phyloP scores from a whole-genome alignment of 2,797 vertebrate genomes.

The Sebastolobus altivelis region DNA sequence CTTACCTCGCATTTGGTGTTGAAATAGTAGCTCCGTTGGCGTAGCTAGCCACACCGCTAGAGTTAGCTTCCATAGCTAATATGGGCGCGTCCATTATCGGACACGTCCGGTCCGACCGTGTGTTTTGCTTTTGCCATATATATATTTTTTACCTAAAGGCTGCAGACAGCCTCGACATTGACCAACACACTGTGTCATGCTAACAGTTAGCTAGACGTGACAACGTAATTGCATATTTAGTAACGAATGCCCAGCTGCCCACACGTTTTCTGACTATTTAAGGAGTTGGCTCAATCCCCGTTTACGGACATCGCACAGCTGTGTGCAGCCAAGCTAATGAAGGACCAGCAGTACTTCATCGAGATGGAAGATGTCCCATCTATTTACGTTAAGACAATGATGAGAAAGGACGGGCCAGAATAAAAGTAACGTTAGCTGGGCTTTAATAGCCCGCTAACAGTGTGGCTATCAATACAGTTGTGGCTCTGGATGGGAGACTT shows the following conservation, averaged over 20 bases:
- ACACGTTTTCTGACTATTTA: neutral
- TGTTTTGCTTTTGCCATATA: no score
- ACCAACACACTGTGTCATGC: rapidly evolving
- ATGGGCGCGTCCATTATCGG: constrained; percentile 50
- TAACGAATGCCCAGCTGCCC: neutral
- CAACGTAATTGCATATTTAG: no score
- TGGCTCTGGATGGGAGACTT: neutral
- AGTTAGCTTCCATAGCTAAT: constrained; percentile 30
- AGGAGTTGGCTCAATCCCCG: neutral
- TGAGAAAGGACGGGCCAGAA: neutral
- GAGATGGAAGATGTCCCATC: neutral
- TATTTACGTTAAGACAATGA: neutral
- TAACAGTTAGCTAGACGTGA: neutral
- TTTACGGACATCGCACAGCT: neutral
- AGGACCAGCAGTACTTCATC: neutral
- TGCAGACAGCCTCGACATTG: neutral
- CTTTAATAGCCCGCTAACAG: neutral
- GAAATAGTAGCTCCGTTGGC: neutral
- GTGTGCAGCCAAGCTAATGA: neutral
- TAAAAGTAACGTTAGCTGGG: neutral
- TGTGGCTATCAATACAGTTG: neutral
- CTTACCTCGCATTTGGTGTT: neutral
- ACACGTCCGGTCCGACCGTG: neutral
- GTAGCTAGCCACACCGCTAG: neutral
- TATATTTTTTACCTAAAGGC: neutral